These are phyloP conservation scores for Julus scandinavius DNA, from an alignment of 2,888 invertebrate genomes.

Conservation along the genomic window DNA sequence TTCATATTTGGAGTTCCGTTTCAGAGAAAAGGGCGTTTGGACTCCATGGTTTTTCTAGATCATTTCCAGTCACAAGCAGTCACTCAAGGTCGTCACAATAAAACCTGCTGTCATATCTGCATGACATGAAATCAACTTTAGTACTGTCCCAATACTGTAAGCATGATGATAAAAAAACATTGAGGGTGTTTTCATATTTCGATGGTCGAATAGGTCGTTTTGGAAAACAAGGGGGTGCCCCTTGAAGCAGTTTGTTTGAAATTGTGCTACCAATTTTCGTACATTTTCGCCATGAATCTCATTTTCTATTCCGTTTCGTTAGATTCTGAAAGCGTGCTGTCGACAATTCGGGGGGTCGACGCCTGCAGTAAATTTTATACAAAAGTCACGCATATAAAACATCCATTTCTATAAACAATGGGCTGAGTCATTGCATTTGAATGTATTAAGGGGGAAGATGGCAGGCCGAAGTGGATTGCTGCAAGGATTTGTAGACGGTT, in stretches of 20 bases:
- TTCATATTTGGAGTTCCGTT: too few species aligned
- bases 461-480: not conserved
- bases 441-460: not conserved
- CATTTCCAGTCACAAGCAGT: too few species aligned
- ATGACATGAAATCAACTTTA: too few species aligned
- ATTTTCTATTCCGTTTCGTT: not conserved
- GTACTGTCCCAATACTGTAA: not conserved
- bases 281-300: not conserved
- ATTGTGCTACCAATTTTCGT: not conserved
- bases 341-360: not conserved
- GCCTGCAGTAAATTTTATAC: not conserved
- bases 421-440: constrained; percentile 49
- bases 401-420: constrained; percentile 48
- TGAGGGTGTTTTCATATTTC: not conserved
- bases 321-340: not conserved
- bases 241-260: not conserved
- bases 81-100: too few species aligned
- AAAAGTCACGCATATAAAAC: constrained; percentile 47
- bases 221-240: not conserved
- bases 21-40: too few species aligned
- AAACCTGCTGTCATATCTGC: too few species aligned
- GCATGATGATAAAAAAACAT: not conserved
- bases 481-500: not conserved
- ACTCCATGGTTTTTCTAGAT: too few species aligned
- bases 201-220: not conserved